A percentile compares a stretch with the other conserved stretches of the same genome.
phyloP scores from a whole-genome alignment of 2,113 vertebrate genomes.

The Strix aluco region DNA sequence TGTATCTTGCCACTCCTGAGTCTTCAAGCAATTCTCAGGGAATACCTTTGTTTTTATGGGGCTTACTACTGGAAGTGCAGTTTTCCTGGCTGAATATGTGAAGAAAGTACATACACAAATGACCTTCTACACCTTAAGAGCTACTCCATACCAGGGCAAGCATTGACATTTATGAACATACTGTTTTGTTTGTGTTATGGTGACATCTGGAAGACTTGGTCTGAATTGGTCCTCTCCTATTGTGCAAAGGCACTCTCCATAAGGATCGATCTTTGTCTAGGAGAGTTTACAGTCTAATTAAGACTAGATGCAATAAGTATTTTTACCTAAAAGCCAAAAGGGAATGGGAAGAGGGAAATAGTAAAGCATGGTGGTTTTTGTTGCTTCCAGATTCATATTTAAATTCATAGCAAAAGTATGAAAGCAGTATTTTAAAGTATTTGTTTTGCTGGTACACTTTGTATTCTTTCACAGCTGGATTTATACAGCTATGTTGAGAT shows the following conservation, averaged over 20 bases:
- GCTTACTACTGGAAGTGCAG: neutral
- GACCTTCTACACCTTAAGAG: neutral
- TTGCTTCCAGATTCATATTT: neutral
- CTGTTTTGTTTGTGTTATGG: neutral
- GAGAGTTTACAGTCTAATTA: neutral
- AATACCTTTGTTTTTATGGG: neutral
- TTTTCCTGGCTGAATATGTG: constrained; percentile 1
- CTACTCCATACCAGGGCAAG: neutral
- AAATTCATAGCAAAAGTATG: neutral
- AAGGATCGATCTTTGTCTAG: neutral
- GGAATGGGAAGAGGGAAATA: neutral
- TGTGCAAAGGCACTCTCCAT: neutral
- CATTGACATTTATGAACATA: neutral
- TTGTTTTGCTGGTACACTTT: neutral
- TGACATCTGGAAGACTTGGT: constrained; percentile 9
- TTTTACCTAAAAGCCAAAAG: neutral
- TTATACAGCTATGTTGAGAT: neutral
- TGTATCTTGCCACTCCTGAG: neutral
- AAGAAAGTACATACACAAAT: neutral
- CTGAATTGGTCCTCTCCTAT: neutral
- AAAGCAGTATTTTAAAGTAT: neutral
- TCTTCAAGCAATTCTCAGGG: neutral
- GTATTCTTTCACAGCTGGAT: neutral
- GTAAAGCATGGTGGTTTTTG: fast-evolving
- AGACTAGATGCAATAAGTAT: neutral